These are phyloP conservation scores for Isurus oxyrinchus DNA, from an alignment of 2,113 vertebrate species.

Conservation along the genomic window DNA sequence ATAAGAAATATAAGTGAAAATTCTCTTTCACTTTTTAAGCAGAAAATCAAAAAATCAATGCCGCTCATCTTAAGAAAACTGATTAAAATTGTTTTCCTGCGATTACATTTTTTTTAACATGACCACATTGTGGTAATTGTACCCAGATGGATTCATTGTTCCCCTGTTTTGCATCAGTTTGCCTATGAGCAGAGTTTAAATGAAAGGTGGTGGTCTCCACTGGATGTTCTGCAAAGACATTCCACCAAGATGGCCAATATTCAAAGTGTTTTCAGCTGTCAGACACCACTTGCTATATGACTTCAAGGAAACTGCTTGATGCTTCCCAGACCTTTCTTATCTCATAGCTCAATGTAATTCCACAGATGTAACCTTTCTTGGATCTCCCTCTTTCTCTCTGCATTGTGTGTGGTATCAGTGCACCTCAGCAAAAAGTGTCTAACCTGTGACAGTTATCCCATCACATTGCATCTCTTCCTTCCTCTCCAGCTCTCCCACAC, in stretches of 20 bases:
- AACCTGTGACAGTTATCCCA: neutral
- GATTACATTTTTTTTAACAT: constrained; percentile 33
- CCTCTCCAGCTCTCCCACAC: neutral
- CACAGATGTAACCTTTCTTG: constrained; percentile 33
- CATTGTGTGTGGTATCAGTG: neutral
- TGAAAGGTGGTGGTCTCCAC: constrained; percentile 41
- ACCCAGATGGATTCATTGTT: constrained; percentile 47
- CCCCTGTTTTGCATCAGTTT: constrained; percentile 41
- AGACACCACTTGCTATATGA: constrained; percentile 48
- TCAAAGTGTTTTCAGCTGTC: constrained; percentile 49
- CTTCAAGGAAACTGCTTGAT: constrained; percentile 44
- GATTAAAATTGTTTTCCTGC: constrained; percentile 41
- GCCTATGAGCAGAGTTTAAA: constrained; percentile 49
- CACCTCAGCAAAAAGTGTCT: neutral
- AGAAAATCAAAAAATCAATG: neutral
- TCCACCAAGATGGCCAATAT: constrained; percentile 8
- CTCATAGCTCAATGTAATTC: constrained; percentile 41
- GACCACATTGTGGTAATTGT: constrained; percentile 51
- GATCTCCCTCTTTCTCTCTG: constrained; percentile 34
- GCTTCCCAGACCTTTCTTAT: constrained; percentile 43
- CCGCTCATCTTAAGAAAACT: constrained; percentile 42
- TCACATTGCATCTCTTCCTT: neutral
- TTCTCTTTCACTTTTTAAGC: neutral
- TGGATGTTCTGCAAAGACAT: constrained; percentile 23
- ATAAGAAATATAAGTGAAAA: neutral